These are phyloP conservation scores for Galaxea fascicularis DNA, from an alignment of 92 coral and sea anemone species.

Conservation along the genomic window DNA sequence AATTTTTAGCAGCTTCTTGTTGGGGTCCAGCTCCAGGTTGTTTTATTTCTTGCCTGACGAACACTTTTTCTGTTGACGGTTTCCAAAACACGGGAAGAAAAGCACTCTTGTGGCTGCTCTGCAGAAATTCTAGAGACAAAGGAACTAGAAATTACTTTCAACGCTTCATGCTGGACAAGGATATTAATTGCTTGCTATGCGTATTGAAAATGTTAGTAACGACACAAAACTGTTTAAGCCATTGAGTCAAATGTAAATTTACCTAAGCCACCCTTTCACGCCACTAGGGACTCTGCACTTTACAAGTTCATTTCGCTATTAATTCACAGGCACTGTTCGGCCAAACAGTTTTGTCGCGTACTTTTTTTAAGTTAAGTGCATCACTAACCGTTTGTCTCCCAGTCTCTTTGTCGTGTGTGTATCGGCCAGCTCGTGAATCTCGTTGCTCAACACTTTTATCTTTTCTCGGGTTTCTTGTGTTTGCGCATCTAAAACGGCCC, in stretches of 20 bases:
- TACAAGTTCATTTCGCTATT: too few relatives aligned
- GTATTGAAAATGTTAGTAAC: too few relatives aligned
- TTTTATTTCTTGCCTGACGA: not conserved
- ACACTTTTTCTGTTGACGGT: not conserved
- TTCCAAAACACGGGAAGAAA: not conserved
- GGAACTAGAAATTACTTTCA: not conserved
- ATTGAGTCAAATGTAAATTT: too few relatives aligned
- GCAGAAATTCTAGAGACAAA: not conserved
- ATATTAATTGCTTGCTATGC: too few relatives aligned
- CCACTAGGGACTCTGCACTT: too few relatives aligned
- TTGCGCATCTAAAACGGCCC: not conserved
- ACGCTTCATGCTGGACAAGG: too few relatives aligned
- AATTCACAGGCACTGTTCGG: too few relatives aligned
- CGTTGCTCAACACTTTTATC: not conserved
- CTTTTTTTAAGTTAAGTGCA: too few relatives aligned
- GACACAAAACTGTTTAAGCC: too few relatives aligned
- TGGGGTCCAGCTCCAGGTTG: not conserved
- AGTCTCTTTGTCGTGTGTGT: not conserved
- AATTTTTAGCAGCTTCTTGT: not conserved
- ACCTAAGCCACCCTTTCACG: too few relatives aligned
- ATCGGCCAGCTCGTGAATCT: too few relatives aligned
- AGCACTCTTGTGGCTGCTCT: not conserved
- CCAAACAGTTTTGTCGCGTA: too few relatives aligned
- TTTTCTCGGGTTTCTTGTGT: not conserved
- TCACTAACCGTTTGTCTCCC: conserved; percentile 8